These are phyloP conservation scores for Aphodius sticticus DNA, from an alignment of 2,888 invertebrate species.

Conservation along the genomic window DNA sequence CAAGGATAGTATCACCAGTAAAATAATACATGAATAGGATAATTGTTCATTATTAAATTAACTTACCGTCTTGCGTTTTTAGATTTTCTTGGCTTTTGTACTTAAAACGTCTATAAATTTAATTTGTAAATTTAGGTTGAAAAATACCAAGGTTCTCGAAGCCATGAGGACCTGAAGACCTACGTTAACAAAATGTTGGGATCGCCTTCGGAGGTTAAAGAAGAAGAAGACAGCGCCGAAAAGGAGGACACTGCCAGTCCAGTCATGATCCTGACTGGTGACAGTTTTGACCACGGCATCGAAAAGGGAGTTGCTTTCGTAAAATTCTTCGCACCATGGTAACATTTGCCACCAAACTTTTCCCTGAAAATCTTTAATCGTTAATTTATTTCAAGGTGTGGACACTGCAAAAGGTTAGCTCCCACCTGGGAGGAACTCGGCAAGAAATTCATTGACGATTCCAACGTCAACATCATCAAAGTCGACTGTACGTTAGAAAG, in stretches of 20 bases:
- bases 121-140: slow-evolving; percentile 66
- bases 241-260: slow-evolving; percentile 58
- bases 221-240: slow-evolving; percentile 48
- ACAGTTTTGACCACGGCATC: slow-evolving; percentile 76
- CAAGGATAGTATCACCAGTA: too few species aligned
- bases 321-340: slow-evolving; percentile 92
- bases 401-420: slow-evolving; percentile 85
- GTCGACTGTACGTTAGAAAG: slow-evolving; percentile 82
- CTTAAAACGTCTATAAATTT: too few species aligned
- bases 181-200: slow-evolving; percentile 76
- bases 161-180: slow-evolving; percentile 72
- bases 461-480: slow-evolving; percentile 76
- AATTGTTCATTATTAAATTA: too few species aligned
- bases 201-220: slow-evolving; percentile 57
- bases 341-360: slow-evolving; percentile 41
- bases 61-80: too few species aligned
- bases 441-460: slow-evolving; percentile 70
- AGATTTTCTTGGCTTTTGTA: too few species aligned
- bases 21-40: background rate
- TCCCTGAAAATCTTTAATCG: slow-evolving; percentile 8
- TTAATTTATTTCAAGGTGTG: slow-evolving; percentile 67
- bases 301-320: slow-evolving; percentile 80
- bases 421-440: slow-evolving; percentile 87
- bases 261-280: slow-evolving; percentile 71
- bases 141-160: slow-evolving; percentile 74